Base-by-base conservation (phyloP, 2,113 vertebrate genomes). In the Piaya cayana region DNA sequence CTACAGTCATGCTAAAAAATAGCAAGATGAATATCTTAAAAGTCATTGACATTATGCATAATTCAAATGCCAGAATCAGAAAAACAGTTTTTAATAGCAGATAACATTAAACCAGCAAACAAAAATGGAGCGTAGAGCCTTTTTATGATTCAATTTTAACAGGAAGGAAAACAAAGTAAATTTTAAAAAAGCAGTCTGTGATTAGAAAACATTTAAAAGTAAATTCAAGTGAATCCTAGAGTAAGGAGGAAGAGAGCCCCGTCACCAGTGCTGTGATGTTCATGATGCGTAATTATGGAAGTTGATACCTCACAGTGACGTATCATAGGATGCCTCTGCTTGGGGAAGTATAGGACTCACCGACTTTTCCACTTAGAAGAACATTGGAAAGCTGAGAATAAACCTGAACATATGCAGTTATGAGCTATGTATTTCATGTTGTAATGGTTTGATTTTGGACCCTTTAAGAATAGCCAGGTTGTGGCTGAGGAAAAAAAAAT, bases 161-260 rank as follows among this genome's bases (percentile, higher is more conserved):
- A 43, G 12, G 79, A 71, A 81, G 62, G 34, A 87, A 86, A 97
- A 49, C 37, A 90, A 86, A 95, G 76, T 88, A 94, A 88, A 53
- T n/a, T 39, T 36, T 6, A 69, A 32, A 15, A 15, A 19, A 14
- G 5, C 6, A 72, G 25, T 19, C 36, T 9, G 20, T 53, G 27
- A 36, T 15, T 5, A 92, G 25, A 68, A 93, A 88, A 53, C n/a
- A 39, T 30, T 59, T 53, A 14, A 53, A 71, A 83, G 43, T 5
- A 53, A 12, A 45, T 68, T 11, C 3, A 59, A 67, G 21, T 34
- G 6, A 21, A 76, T 67, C 8, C n/a, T 63, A 86, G 37, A 55
- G 12, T 36, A 21, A 94, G 18, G 47, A 82, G 27, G 30, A 79
- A 53, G 63, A 62, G 14, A 23, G 3, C 11, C 8, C 9, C 1